Conservation (phyloP, 2,888 invertebrate species). For the Thereva nobilitata region DNA sequence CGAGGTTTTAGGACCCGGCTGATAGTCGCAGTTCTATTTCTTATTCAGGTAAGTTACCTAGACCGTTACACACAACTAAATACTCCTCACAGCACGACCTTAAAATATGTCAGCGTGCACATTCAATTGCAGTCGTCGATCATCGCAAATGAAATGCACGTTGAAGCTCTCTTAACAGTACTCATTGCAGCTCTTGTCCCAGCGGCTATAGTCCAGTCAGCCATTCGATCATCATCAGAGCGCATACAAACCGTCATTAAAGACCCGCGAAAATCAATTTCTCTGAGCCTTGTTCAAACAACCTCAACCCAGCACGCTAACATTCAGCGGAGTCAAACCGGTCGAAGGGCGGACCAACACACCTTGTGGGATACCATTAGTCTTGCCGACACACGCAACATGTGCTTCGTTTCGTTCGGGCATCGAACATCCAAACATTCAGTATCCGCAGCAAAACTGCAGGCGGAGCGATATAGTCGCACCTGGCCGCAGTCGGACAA, state of each 20-base stretch:
- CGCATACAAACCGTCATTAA: no score
- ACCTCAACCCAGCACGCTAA: neutral
- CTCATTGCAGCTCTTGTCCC: no score
- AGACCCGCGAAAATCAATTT: slow-evolving; percentile 12
- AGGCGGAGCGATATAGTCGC: neutral
- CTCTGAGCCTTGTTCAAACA: neutral
- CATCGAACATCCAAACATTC: neutral
- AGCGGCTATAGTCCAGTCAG: no score
- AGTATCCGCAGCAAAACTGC: slow-evolving; percentile 1
- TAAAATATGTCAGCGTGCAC: no score
- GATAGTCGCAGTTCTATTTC: slow-evolving; percentile 6
- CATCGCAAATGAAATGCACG: no score
- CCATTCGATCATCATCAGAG: no score
- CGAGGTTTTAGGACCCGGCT: slow-evolving; percentile 18
- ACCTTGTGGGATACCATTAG: slow-evolving; percentile 13
- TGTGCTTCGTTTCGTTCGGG: slow-evolving; percentile 7
- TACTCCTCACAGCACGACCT: no score
- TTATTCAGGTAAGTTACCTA: slow-evolving; percentile 18
- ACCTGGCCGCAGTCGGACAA: neutral
- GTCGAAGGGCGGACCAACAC: neutral
- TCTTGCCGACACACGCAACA: slow-evolving; percentile 13
- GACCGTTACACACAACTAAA: no score
- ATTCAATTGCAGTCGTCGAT: no score
- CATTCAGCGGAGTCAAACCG: neutral
- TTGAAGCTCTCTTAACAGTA: no score